Conservation (phyloP, 37 sponge, comb jelly and placozoan genomes). For the Halisarca cf. caerulea region DNA sequence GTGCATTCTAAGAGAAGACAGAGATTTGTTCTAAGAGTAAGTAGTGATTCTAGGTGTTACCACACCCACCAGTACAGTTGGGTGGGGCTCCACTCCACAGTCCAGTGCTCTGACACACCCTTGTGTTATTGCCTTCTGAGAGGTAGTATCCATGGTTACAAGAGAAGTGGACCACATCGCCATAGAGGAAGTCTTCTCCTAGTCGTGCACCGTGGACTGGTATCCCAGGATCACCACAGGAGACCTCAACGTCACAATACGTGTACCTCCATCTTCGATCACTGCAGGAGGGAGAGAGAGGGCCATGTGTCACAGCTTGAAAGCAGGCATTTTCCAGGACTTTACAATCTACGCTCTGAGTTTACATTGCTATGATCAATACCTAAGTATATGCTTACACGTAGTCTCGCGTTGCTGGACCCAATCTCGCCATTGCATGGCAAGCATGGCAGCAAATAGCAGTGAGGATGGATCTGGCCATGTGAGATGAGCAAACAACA, state of each 20-base stretch:
- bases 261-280: conserved; percentile 78
- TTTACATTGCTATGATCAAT: no score
- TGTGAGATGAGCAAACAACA: no score
- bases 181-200: conserved; percentile 56
- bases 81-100: conserved; percentile 74
- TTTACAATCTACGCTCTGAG: no score
- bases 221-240: conserved; percentile 74
- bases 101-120: conserved; percentile 66
- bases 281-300: conserved; percentile 14
- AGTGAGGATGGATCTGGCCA: no score
- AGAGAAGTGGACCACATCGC: conserved; percentile 45
- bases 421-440: no score
- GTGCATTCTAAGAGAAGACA: conserved; percentile 48
- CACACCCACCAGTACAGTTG: conserved; percentile 58
- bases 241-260: conserved; percentile 67
- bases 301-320: not conserved
- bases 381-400: no score
- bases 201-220: conserved; percentile 45
- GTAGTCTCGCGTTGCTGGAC: no score
- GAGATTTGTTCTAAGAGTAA: not conserved
- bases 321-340: not conserved
- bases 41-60: not conserved
- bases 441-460: no score
- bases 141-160: conserved; percentile 78
- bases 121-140: conserved; percentile 60